Base-by-base conservation (phyloP, 2,797 vertebrate species). In the Percopsis omiscomaycus region DNA sequence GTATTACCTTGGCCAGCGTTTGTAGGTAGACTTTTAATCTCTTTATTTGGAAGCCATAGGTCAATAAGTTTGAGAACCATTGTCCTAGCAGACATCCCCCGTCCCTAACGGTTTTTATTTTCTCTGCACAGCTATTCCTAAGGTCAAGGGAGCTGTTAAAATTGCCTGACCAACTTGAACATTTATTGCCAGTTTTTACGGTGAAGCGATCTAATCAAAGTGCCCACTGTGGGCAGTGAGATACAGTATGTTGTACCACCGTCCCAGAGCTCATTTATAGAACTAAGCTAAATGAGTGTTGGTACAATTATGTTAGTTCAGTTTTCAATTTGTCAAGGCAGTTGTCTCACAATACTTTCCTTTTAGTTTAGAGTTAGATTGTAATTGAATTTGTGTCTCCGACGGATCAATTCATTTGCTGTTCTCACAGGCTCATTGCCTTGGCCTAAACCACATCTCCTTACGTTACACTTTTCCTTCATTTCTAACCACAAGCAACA, bases 401-500 rank as follows among this genome's bases (percentile, higher is more conserved):
- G 79, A 81, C 75, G 27, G 78, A 79, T 83, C 64, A 54, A 68
- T 69, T 47, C 27, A 66, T 61, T 76, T 55, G 10, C 58, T 70
- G 65, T 75, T 81, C 53, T 58, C 62, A 67, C 68, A 69, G 66
- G 62, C 64, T 57, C 16, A 47, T 46, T 1, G 76, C 75, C 74
- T 53, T 51, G 71, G 52, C 67, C 76, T 42, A 67, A 74, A 81
- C 72, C 77, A 73, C 70, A 78, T 74, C 75, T 84, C 74, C 80
- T 83, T 68, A 69, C 46, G 53, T 81, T 78, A 54, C 64, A 54
- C 75, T 78, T 15, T 72, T 80, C 74, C 77, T 66, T 86, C 73
- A 84, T 88, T 82, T 83, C 70, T 76, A 74, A 73, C 73, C 74
- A 69, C 67, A 71, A 70, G 80, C 82, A 78, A 87, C 58, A 74